Percentiles rank a stretch among this genome's conserved stretches.
These are phyloP conservation scores for Caenorhabditis sp. DNA, from an alignment of 2,888 invertebrate species.

Conservation along the genomic window DNA sequence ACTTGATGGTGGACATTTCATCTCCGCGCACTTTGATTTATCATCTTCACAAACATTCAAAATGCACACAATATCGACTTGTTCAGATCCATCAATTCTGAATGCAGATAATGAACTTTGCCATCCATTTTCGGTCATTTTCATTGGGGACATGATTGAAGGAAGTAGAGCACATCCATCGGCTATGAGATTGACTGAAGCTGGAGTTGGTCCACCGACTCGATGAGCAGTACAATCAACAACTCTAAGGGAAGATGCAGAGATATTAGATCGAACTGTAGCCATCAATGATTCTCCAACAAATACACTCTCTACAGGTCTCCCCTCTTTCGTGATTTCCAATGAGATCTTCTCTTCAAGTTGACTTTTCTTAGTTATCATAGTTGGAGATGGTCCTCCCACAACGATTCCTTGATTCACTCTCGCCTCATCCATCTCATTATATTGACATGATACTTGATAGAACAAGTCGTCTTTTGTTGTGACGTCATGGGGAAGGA, in stretches of 20 bases:
- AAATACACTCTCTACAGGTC: constrained; percentile 63
- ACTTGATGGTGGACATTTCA: constrained; percentile 8
- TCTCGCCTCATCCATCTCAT: constrained; percentile 34
- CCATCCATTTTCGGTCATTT: constrained; percentile 50
- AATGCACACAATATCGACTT: constrained; percentile 52
- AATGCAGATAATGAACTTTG: constrained; percentile 68
- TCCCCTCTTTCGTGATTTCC: constrained; percentile 60
- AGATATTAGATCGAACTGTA: constrained; percentile 57
- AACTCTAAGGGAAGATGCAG: constrained; percentile 57
- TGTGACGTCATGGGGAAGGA: constrained; percentile 69
- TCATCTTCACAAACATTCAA: constrained; percentile 38
- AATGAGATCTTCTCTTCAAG: constrained; percentile 51
- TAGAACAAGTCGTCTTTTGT: constrained; percentile 66
- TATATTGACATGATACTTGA: constrained; percentile 44
- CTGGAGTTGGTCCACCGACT: constrained; percentile 60
- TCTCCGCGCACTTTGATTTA: constrained; percentile 19
- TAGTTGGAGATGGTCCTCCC: constrained; percentile 63
- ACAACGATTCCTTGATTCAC: constrained; percentile 63
- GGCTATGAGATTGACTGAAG: constrained; percentile 61
- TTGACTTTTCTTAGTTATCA: constrained; percentile 42
- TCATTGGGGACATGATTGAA: constrained; percentile 66
- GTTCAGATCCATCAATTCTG: constrained; percentile 68
- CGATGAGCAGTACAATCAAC: constrained; percentile 68
- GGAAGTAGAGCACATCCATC: constrained; percentile 69
- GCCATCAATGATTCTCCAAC: constrained; percentile 67